A percentile compares a stretch with the other conserved stretches of the same genome.
Conservation (phyloP, 2,113 vertebrate species). For the Perca flavescens region DNA sequence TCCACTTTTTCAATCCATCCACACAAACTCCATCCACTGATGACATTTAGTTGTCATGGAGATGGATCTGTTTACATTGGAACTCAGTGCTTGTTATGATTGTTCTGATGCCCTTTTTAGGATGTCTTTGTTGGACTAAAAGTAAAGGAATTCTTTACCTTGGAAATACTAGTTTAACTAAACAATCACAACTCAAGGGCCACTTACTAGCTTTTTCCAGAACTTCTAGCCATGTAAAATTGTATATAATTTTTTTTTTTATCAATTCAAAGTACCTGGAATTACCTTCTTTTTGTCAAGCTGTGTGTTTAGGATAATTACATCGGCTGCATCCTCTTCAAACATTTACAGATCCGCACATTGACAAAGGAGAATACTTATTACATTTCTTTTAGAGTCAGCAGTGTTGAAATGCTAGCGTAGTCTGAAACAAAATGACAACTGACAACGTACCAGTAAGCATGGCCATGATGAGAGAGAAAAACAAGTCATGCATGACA, state of each 20-base stretch:
- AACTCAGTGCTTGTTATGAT: background rate
- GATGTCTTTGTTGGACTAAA: background rate
- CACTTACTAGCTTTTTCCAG: background rate
- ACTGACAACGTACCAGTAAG: background rate
- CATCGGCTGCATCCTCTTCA: background rate
- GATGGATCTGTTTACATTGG: constrained; percentile 3
- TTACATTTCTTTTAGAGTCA: background rate
- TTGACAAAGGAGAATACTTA: background rate
- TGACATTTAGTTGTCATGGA: background rate
- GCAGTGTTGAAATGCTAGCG: background rate
- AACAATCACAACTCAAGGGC: background rate
- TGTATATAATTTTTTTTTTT: background rate
- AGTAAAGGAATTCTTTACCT: background rate
- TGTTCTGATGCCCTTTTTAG: background rate
- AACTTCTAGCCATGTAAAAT: background rate
- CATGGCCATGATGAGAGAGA: background rate
- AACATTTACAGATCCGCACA: background rate
- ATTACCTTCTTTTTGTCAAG: background rate
- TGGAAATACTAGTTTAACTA: background rate
- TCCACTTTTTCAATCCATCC: background rate
- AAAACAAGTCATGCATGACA: background rate
- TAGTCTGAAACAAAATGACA: constrained; percentile 2
- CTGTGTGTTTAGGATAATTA: background rate
- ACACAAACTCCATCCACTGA: background rate
- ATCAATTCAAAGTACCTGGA: background rate